Base-by-base conservation (phyloP, 1,140 invertebrate genomes). In the Colletes gigas region DNA sequence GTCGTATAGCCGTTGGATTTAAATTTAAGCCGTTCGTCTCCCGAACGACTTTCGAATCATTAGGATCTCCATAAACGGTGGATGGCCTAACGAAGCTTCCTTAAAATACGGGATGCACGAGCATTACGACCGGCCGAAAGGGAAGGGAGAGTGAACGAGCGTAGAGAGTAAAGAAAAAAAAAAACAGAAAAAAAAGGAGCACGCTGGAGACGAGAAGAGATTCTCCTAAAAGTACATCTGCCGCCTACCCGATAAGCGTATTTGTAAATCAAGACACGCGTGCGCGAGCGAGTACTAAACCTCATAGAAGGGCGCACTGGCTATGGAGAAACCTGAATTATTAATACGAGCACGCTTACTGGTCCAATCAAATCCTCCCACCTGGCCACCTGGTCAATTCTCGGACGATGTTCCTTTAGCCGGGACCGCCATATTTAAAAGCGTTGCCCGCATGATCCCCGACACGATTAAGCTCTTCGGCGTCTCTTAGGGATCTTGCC, bases 201-300 rank as follows among this genome's bases (percentile, higher is more conserved):
- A 74, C 81, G 55, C 4, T n/a, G 39, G 78, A 62, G 75, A 78
- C 70, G 75, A 83, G 77, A 52, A 66, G 55, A 21, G 83, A 65
- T 81, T 72, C 65, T 21, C 62, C 60, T 71, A 77, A 85, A 85
- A 85, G 88, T 86, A 86, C 90, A 90, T 91, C 89, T 90, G 90
- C 91, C 89, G 89, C 89, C 87, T 91, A 89, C 88, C 83, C 88
- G 87, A 87, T 91, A 92, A 92, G 89, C 84, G 88, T 85, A 91
- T 87, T 91, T 91, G 90, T 90, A 92, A 92, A 92, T 92, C 91
- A 92, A 90, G 85, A 81, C 88, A 74, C 87, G 81, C 65, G 78
- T 73, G 67, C 76, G 82, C 71, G 62, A 81, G 54, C 67, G 78
- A 84, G 76, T 82, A 75, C 73, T 68, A 71, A 72, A 69, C 59